These are phyloP conservation scores for Nyctereutes procyonoides DNA, from an alignment of 2,113 vertebrate genomes.

Conservation along the genomic window DNA sequence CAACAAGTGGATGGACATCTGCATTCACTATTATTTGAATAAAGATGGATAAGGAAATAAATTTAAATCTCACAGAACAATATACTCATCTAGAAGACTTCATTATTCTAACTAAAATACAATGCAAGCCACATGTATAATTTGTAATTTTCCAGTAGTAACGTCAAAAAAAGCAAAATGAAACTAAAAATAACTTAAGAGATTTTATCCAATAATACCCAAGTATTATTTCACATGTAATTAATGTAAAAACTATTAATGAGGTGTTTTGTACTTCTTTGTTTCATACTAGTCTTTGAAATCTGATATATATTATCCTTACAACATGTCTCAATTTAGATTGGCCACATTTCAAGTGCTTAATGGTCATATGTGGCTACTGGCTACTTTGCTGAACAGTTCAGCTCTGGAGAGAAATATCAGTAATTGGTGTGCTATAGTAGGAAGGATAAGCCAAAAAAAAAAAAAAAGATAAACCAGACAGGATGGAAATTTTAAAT, in stretches of 20 bases:
- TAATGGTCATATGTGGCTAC: too few relatives aligned
- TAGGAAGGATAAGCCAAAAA: constrained; percentile 73
- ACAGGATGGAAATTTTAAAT: constrained; percentile 78
- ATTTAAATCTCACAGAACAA: background rate
- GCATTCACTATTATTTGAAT: background rate
- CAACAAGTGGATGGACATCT: background rate
- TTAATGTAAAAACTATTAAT: background rate
- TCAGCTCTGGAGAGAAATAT: background rate
- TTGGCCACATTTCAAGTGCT: too few relatives aligned
- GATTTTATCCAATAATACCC: background rate
- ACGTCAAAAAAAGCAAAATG: background rate
- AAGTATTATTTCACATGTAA: background rate
- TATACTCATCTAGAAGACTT: background rate
- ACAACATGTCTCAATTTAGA: rapidly evolving
- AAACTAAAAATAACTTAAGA: background rate
- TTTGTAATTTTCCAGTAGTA: background rate
- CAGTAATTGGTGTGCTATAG: constrained; percentile 58
- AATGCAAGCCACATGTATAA: background rate
- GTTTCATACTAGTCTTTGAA: background rate
- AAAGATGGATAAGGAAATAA: background rate
- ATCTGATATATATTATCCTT: background rate
- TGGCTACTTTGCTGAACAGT: background rate
- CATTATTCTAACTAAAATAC: background rate
- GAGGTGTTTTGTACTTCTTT: background rate
- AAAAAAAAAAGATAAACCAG: background rate